These are phyloP conservation scores for Spheniscus mendiculus DNA, from an alignment of 2,113 vertebrate genomes.

Conservation along the genomic window DNA sequence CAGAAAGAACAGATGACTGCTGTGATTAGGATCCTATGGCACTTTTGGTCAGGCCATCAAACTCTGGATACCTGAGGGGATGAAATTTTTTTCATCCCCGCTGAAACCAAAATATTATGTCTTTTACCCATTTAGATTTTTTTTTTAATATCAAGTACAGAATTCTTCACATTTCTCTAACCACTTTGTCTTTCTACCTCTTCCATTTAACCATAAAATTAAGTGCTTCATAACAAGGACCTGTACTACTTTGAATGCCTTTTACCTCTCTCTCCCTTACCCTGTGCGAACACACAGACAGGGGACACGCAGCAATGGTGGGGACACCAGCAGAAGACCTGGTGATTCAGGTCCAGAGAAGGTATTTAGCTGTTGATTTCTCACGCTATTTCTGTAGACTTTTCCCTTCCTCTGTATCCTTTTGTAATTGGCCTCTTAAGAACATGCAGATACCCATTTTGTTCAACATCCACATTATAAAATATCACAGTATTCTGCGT, in stretches of 20 bases:
- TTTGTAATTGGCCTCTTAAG: background rate
- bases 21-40: background rate
- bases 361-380: background rate
- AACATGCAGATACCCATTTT: background rate
- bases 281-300: background rate
- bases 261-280: background rate
- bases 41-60: background rate
- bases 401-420: background rate
- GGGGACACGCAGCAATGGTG: fast-evolving
- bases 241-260: background rate
- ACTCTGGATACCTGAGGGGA: background rate
- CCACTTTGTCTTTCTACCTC: background rate
- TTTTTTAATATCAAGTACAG: background rate
- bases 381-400: background rate
- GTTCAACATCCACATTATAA: background rate
- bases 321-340: background rate
- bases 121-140: background rate
- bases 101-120: background rate
- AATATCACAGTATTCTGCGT: background rate
- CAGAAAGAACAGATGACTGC: background rate
- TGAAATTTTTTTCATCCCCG: background rate
- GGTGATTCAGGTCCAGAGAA: background rate
- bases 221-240: background rate
- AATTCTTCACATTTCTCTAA: background rate
- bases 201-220: background rate